Base-by-base conservation (phyloP, 2,113 vertebrate species). In the Leiothrix lutea region DNA sequence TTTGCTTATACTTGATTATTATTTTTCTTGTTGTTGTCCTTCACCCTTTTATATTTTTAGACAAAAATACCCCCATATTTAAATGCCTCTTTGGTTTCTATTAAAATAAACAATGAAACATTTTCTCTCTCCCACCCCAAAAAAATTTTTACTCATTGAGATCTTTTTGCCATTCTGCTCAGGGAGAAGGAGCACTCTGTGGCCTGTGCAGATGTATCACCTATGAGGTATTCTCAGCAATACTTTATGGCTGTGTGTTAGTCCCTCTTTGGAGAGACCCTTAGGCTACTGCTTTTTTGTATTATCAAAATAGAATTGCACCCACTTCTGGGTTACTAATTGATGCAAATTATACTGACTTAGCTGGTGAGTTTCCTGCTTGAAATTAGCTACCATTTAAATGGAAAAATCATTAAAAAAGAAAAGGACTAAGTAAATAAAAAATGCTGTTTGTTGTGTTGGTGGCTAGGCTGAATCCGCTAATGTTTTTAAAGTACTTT, bases 291-390 rank as follows among this genome's bases (percentile, higher is more conserved):
- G 66, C 51, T 94, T 79, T 95, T 96, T 77, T 35, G 36, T 61
- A 42, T 6, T 38, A 90, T 79, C 91, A 60, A 88, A 95, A 86
- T 42, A 95, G 64, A 94, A 92, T 66, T 91, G 50, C 75, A 74
- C 48, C 80, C 67, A 66, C 64, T 87, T 92, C 86, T 89, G 72
- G 64, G 61, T 92, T 88, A 79, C 91, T 95, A 95, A 97, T 72
- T 94, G 91, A 80, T 88, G 92, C 73, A 92, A 94, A 95, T 94
- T 90, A 72, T 60, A 73, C 87, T 73, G 73, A 72, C 53, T 60
- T 83, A 89, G 56, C 61, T 84, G 53, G 36, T 91, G 69, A 89
- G 45, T 88, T 65, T 93, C 35, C 72, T 94, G n/a, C 70, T 74
- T 94, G 50, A 93, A 95, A 85, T 86, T 82, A 73, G 67, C 35